Conservation (phyloP, 2,797 vertebrate genomes). For the Rhinatrema bivittatum region DNA sequence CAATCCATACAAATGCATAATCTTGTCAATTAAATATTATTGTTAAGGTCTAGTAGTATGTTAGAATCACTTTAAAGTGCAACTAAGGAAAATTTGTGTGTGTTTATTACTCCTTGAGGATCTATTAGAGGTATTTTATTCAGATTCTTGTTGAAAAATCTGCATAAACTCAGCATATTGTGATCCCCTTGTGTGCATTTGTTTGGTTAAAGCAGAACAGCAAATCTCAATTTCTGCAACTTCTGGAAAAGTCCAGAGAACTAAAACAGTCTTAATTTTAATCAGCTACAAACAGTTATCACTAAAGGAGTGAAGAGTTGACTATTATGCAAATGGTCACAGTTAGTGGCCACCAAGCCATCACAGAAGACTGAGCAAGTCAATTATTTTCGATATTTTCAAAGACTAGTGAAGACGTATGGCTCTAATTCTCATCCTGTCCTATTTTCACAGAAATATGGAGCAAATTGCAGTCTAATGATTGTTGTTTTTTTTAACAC, state of each 20-base stretch:
- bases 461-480: conserved; percentile 54
- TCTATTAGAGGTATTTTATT: conserved; percentile 77
- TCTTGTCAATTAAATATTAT: conserved; percentile 82
- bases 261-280: conserved; percentile 71
- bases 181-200: conserved; percentile 74
- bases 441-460: conserved; percentile 46
- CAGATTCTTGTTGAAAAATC: conserved; percentile 74
- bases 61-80: conserved; percentile 76
- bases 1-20: conserved; percentile 72
- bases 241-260: conserved; percentile 69
- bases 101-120: conserved; percentile 76
- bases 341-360: conserved; percentile 64
- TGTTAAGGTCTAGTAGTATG: conserved; percentile 75
- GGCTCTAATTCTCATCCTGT: conserved; percentile 41
- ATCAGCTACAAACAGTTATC: conserved; percentile 73
- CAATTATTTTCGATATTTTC: conserved; percentile 64
- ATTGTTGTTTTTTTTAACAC: conserved; percentile 48
- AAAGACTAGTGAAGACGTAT: conserved; percentile 68
- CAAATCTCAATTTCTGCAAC: conserved; percentile 77
- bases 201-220: conserved; percentile 74
- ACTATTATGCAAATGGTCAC: conserved; percentile 76
- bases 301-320: conserved; percentile 65
- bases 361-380: conserved; percentile 64
- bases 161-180: conserved; percentile 79
- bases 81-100: conserved; percentile 74